Percentiles rank a stretch among this genome's conserved stretches.
These are phyloP conservation scores for Luehdorfia chinensis DNA, from an alignment of 1,140 invertebrate species.

Conservation along the genomic window DNA sequence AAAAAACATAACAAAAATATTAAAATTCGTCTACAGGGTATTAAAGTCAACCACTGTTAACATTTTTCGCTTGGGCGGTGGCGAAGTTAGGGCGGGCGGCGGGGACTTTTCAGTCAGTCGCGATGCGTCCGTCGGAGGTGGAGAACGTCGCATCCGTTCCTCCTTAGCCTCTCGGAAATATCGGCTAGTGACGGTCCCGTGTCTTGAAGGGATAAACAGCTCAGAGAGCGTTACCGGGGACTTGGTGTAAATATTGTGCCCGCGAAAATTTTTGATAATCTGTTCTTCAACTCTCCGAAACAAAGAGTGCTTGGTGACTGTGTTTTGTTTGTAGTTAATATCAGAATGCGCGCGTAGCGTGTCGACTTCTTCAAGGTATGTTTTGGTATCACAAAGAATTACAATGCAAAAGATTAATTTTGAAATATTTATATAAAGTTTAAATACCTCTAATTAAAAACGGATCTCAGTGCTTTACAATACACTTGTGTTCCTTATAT, in stretches of 20 bases:
- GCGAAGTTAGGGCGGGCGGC: conserved; percentile 52
- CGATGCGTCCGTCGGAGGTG: conserved; percentile 32
- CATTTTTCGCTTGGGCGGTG: conserved; percentile 55
- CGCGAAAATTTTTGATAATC: background rate
- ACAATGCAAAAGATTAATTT: too few relatives aligned
- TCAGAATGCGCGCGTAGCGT: background rate
- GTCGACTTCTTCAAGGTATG: conserved; percentile 2
- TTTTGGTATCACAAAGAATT: too few relatives aligned
- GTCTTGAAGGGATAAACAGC: background rate
- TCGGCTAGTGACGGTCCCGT: conserved; percentile 11
- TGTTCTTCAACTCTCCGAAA: too few relatives aligned
- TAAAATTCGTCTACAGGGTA: background rate
- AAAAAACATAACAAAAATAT: too few relatives aligned
- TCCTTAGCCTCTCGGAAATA: background rate
- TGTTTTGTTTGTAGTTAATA: conserved; percentile 4
- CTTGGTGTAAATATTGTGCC: conserved; percentile 1
- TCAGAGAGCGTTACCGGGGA: conserved; percentile 3
- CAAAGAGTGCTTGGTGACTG: background rate
- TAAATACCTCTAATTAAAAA: too few relatives aligned
- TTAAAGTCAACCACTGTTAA: conserved; percentile 15
- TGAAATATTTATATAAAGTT: too few relatives aligned
- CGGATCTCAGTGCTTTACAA: too few relatives aligned
- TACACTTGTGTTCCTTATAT: too few relatives aligned
- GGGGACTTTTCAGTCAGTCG: conserved; percentile 42
- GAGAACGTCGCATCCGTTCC: conserved; percentile 29